Base-by-base conservation (phyloP, 2,888 invertebrate species). In the Andrena hattorfiana region DNA sequence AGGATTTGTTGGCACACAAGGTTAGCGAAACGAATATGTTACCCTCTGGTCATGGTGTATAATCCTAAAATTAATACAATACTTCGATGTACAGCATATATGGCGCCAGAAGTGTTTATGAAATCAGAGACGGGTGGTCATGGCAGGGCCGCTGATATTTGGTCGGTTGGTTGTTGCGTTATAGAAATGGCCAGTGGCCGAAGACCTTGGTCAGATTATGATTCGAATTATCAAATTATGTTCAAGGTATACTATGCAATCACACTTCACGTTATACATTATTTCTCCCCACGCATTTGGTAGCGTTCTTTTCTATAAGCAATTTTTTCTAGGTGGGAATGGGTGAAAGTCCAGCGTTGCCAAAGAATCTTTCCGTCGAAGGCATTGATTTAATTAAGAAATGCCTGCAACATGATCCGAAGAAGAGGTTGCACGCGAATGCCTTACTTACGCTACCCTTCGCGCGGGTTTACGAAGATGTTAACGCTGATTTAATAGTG, bases 31-130 rank as follows among this genome's bases (percentile, higher is more conserved):
- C 5, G 10, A 49, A 10, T n/a, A 20, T 49, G 63, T n/a, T 51
- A 56, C 13, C n/a, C 26, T 72, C 54, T 0, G 16, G 16, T 54
- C 4, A n/a, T 54, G 8, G 7, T 67, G 0, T 64, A 42, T 20
- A 56, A 8, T 28, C 32, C 1, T 54, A 7, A 67, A 48, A 30
- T 7, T 69, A 32, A 77, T 32, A 28, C 60, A 80, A 82, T 76
- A 81, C 93, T 62, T 20, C 30, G 67, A 20, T 8, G 28, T 94
- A 28, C 94, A 98, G 98, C 98, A 70, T 99, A 98, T 94, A 99
- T 99, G 99, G 99, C 99, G 0, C 99, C 99, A 0, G 99, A 99
- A 94, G 97, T 99, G 89, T 98, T 98, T 93, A 97, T 97, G 95
- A 97, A 97, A 94, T 96, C 97, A 48, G 96, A 97, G 85, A 94